Conservation (phyloP, 53 echinoderm and acorn worm genomes). For the Crossaster papposus region DNA sequence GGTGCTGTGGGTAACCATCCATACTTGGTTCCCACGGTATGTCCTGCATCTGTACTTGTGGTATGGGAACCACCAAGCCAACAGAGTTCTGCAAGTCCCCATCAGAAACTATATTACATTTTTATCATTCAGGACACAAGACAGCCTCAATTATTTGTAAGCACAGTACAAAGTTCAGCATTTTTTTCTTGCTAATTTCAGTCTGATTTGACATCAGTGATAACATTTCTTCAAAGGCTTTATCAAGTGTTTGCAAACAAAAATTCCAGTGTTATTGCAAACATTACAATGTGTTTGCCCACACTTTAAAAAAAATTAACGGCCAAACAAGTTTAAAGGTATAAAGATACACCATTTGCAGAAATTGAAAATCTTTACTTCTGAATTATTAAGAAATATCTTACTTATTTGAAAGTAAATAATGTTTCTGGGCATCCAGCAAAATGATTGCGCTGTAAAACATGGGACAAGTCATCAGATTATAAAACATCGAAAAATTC, state of each 20-base stretch:
- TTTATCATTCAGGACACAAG: background rate
- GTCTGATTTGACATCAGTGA: background rate
- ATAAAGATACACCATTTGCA: too few species aligned
- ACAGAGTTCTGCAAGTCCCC: background rate
- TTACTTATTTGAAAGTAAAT: too few species aligned
- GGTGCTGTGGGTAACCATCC: conserved; percentile 1
- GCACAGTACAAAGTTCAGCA: background rate
- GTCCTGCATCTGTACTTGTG: background rate
- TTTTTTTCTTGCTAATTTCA: background rate
- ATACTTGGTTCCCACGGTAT: conserved; percentile 21
- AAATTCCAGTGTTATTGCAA: background rate
- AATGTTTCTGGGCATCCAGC: too few species aligned
- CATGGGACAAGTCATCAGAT: too few species aligned
- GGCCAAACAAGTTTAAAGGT: background rate
- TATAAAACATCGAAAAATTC: too few species aligned
- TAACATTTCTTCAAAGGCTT: background rate
- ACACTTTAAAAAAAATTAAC: background rate
- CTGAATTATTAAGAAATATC: too few species aligned
- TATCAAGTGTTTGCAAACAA: background rate
- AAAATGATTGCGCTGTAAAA: too few species aligned
- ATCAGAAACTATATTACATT: background rate
- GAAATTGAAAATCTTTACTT: too few species aligned
- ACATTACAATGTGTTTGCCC: background rate
- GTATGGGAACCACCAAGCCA: background rate
- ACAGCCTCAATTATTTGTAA: background rate